Percentiles rank a stretch among this genome's conserved stretches.
phyloP scores from a whole-genome alignment of 2,888 invertebrate genomes.

The Prenolepis imparis region DNA sequence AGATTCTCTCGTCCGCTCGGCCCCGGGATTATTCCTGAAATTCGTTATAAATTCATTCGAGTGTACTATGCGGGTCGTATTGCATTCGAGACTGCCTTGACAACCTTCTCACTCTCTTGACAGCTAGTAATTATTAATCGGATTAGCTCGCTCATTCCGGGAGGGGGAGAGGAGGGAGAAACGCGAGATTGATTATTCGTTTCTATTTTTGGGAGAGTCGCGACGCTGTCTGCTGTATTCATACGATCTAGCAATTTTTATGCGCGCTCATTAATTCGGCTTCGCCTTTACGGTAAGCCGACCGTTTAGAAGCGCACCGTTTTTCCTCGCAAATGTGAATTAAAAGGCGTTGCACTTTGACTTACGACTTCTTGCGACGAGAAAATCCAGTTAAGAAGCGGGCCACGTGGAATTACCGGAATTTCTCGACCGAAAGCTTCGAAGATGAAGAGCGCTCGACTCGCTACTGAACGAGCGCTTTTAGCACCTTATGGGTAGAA shows the following conservation, averaged over 20 bases:
- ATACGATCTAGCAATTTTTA: conserved; percentile 33
- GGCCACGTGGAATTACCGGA: conserved; percentile 51
- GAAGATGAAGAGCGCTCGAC: conserved; percentile 52
- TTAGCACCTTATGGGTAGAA: conserved; percentile 37
- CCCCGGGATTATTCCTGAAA: conserved; percentile 48
- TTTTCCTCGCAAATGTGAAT: conserved; percentile 36
- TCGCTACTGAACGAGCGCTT: conserved; percentile 38
- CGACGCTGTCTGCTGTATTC: conserved; percentile 34
- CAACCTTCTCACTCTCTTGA: conserved; percentile 49
- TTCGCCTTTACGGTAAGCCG: background rate
- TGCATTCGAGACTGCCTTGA: conserved; percentile 22
- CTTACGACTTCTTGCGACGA: conserved; percentile 22
- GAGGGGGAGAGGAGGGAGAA: background rate
- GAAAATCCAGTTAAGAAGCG: conserved; percentile 44
- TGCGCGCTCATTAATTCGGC: conserved; percentile 41
- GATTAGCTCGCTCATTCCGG: conserved; percentile 40
- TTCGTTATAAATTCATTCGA: conserved; percentile 55
- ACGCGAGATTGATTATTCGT: background rate
- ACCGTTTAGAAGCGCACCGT: background rate
- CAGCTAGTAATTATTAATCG: conserved; percentile 56
- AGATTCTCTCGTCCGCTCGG: conserved; percentile 41
- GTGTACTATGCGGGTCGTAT: conserved; percentile 3
- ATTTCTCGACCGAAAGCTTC: conserved; percentile 54
- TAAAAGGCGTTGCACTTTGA: conserved; percentile 51
- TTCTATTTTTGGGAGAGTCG: conserved; percentile 38